These are phyloP conservation scores for Brachyrhaphis roseni DNA, from an alignment of 2,797 vertebrate genomes.

Conservation along the genomic window DNA sequence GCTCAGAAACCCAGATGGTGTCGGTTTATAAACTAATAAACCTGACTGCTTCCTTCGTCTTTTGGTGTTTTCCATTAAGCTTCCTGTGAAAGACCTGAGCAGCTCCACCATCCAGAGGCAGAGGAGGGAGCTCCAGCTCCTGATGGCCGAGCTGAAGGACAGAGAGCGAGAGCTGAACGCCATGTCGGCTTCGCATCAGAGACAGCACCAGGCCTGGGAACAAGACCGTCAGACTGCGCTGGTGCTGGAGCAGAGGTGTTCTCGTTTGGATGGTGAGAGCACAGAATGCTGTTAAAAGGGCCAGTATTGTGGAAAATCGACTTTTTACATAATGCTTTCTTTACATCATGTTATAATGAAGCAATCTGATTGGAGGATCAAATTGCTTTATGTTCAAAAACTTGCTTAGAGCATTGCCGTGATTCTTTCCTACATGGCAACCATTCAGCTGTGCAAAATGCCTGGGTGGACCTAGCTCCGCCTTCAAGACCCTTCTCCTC, in stretches of 20 bases:
- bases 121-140: conserved; percentile 86
- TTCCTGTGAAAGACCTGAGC: conserved; percentile 63
- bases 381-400: too few relatives aligned
- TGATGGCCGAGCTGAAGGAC: conserved; percentile 87
- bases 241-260: conserved; percentile 81
- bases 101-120: conserved; percentile 82
- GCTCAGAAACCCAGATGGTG: neutral
- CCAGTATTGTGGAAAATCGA: too few relatives aligned
- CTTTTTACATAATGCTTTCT: too few relatives aligned
- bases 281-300: neutral
- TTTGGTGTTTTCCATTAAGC: conserved; percentile 15
- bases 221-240: conserved; percentile 84
- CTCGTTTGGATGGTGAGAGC: conserved; percentile 82
- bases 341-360: too few relatives aligned
- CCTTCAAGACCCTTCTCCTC: too few relatives aligned
- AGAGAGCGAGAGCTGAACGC: conserved; percentile 86
- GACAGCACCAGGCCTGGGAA: conserved; percentile 87
- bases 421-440: too few relatives aligned
- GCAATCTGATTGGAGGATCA: too few relatives aligned
- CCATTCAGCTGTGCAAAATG: too few relatives aligned
- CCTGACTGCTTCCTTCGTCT: neutral
- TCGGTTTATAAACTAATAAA: neutral
- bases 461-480: too few relatives aligned
- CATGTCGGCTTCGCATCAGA: conserved; percentile 85
- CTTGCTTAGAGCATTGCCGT: too few relatives aligned